Evolutionary conservation across 2,888 invertebrate species (phyloP).

Genomic region (Trisateles emortualis): DNA sequence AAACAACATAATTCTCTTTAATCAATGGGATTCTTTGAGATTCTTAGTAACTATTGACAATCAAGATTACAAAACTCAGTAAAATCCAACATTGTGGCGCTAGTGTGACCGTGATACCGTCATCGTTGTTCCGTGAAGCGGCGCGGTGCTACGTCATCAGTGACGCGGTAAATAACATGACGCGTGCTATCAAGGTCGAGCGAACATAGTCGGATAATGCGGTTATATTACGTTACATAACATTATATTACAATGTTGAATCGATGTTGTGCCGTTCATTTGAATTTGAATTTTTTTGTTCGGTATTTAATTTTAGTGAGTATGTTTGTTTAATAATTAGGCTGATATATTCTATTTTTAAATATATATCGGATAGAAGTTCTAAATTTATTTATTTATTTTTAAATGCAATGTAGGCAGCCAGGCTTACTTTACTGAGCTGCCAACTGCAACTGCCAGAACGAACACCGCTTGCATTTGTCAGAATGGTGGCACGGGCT

Average conservation of each 20-base stretch:
- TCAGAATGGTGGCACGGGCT: too few species aligned
- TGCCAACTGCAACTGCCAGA: too few species aligned
- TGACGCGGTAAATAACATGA: constrained; percentile 44
- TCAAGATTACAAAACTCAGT: constrained; percentile 41
- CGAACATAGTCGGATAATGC: constrained; percentile 62
- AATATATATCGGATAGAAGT: too few species aligned
- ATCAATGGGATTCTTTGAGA: constrained; percentile 30
- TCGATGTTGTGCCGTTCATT: constrained; percentile 14
- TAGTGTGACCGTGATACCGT: constrained; percentile 39
- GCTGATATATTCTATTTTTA: background rate
- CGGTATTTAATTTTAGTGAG: too few species aligned
- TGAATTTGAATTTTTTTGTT: constrained; percentile 1
- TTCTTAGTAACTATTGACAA: constrained; percentile 49
- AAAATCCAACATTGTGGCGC: constrained; percentile 44
- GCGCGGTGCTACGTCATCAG: constrained; percentile 33
- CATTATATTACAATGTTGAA: constrained; percentile 41
- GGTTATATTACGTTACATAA: constrained; percentile 63
- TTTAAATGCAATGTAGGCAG: too few species aligned
- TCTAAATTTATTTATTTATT: too few species aligned
- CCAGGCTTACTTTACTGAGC: too few species aligned
- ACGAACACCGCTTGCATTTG: too few species aligned
- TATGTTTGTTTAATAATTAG: too few species aligned
- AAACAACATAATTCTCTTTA: constrained; percentile 26
- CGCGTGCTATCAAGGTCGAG: constrained; percentile 61
- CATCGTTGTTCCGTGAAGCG: constrained; percentile 51